Percentiles rank a stretch among this genome's conserved stretches.
phyloP scores from a whole-genome alignment of 2,113 vertebrate genomes.

The Thunnus maccoyii region DNA sequence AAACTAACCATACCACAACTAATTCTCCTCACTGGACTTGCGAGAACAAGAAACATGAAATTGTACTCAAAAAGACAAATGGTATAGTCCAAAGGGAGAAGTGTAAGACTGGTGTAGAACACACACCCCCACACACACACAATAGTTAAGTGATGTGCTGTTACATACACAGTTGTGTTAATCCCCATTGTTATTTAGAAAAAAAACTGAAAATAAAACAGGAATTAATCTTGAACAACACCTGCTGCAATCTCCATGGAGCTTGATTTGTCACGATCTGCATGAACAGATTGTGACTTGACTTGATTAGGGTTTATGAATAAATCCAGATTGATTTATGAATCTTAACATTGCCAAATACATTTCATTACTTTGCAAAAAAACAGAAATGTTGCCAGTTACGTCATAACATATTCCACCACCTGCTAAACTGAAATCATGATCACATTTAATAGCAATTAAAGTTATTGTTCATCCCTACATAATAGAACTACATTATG shows the following conservation, averaged over 20 bases:
- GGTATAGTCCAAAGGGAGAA: too few relatives aligned
- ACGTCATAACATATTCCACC: background rate
- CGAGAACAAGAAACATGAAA: too few relatives aligned
- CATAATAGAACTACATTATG: too few relatives aligned
- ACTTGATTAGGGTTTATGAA: too few relatives aligned
- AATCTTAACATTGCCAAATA: background rate
- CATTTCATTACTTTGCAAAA: background rate
- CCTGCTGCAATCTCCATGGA: background rate
- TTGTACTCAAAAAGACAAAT: too few relatives aligned
- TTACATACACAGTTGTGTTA: background rate
- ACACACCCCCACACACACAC: too few relatives aligned
- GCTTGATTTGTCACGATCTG: background rate
- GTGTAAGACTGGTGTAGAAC: too few relatives aligned
- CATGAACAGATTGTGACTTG: background rate
- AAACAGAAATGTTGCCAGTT: background rate
- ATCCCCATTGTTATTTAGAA: background rate
- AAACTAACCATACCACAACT: too few relatives aligned
- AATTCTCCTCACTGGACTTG: too few relatives aligned
- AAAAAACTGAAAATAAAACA: background rate
- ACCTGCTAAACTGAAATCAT: background rate
- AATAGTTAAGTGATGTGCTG: background rate
- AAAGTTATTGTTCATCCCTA: background rate
- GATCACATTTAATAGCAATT: background rate
- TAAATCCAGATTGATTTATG: background rate
- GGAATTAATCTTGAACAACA: background rate